Evolutionary conservation across 2,113 vertebrate species (phyloP).

Genomic region (Ia io): DNA sequence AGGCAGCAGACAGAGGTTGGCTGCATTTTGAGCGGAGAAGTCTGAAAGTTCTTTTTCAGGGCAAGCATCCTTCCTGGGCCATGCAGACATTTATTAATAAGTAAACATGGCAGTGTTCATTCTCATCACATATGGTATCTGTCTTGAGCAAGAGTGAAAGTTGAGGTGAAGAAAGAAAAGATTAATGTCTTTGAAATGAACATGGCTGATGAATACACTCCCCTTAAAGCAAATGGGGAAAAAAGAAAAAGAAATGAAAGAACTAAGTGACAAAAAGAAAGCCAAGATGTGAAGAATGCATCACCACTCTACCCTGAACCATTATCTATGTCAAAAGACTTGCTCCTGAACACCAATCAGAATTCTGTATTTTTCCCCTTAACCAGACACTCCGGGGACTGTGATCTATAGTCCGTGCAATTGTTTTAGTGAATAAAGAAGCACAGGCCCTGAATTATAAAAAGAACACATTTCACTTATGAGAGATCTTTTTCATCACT

Average conservation of each 20-base stretch:
- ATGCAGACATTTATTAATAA: conserved; percentile 45
- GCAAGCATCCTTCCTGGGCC: neutral
- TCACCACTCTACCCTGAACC: neutral
- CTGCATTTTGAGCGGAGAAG: conserved; percentile 22
- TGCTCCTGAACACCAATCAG: conserved; percentile 8
- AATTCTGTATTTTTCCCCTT: neutral
- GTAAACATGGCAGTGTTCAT: neutral
- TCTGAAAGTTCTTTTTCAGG: conserved; percentile 35
- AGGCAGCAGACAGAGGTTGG: conserved; percentile 7
- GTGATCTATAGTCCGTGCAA: neutral
- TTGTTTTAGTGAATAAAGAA: conserved; percentile 33
- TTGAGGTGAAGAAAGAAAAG: neutral
- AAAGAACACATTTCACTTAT: neutral
- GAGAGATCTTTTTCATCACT: conserved; percentile 32
- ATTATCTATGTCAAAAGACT: conserved; percentile 45
- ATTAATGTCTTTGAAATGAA: conserved; percentile 34
- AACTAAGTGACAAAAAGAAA: conserved; percentile 48
- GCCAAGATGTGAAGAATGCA: neutral
- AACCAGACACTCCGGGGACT: neutral
- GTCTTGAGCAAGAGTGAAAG: conserved; percentile 30
- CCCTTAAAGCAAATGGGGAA: conserved; percentile 41
- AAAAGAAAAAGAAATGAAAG: conserved; percentile 49
- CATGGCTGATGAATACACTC: conserved; percentile 28
- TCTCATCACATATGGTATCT: conserved; percentile 39
- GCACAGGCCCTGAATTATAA: neutral